Conservation (phyloP, 35 echinoderm and acorn worm species). For the Lytechinus pictus region DNA sequence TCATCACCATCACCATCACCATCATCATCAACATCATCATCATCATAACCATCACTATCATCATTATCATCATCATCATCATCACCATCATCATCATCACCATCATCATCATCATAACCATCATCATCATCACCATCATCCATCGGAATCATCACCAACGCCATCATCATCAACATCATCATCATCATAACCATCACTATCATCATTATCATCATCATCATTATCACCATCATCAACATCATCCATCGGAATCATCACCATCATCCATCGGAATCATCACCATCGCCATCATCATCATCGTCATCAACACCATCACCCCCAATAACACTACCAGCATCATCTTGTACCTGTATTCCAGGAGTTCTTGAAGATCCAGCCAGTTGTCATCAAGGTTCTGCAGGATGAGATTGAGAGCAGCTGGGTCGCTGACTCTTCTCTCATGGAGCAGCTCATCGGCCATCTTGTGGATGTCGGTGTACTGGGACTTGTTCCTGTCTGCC, state of each 20-base stretch:
- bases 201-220: no score
- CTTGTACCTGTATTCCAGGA: slow-evolving; percentile 83
- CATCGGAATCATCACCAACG: no score
- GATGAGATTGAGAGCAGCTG: slow-evolving; percentile 71
- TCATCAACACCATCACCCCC: background rate
- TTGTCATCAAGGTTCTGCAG: slow-evolving; percentile 94
- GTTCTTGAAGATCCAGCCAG: slow-evolving; percentile 89
- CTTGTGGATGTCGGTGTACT: slow-evolving; percentile 88
- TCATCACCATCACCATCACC: no score
- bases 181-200: no score
- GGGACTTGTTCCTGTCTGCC: slow-evolving; percentile 63
- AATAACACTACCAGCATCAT: background rate
- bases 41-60: no score
- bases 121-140: no score
- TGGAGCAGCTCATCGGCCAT: slow-evolving; percentile 81
- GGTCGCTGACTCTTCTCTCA: slow-evolving; percentile 75
- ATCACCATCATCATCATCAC: no score
- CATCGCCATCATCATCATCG: background rate
- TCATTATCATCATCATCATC: no score
- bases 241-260: background rate
- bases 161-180: no score
- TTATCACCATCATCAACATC: background rate
- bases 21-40: no score
- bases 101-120: no score
- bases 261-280: background rate